These are phyloP conservation scores for Bombus pascuorum DNA, from an alignment of 1,140 invertebrate genomes.

Conservation along the genomic window DNA sequence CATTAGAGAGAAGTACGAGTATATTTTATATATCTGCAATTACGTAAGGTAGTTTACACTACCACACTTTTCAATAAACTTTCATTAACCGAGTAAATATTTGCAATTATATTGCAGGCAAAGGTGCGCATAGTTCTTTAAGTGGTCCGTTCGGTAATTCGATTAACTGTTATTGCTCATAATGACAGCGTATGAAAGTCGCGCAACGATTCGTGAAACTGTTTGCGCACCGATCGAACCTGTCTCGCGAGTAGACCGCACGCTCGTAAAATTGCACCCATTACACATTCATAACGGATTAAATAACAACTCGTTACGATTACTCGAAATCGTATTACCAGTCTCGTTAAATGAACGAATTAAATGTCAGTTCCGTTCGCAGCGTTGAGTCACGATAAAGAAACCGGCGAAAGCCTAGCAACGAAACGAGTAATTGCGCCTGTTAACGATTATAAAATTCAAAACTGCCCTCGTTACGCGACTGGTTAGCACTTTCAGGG, in stretches of 20 bases:
- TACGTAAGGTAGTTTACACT: too few species aligned
- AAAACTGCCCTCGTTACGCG: neutral
- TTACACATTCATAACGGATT: conserved; percentile 27
- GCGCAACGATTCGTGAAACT: neutral
- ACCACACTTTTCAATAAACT: neutral
- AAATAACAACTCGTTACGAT: conserved; percentile 22
- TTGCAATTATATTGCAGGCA: neutral
- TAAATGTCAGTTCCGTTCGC: neutral
- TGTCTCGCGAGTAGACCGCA: neutral
- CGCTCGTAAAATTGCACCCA: neutral
- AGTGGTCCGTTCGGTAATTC: neutral
- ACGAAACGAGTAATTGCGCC: conserved; percentile 1
- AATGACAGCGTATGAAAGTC: neutral
- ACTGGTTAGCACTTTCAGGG: neutral
- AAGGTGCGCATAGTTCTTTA: neutral
- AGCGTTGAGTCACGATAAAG: neutral
- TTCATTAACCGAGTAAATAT: neutral
- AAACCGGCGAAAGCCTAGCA: neutral
- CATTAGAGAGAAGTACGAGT: neutral
- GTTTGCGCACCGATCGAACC: neutral
- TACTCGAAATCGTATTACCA: conserved; percentile 1
- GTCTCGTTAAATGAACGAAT: neutral
- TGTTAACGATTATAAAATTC: conserved; percentile 13
- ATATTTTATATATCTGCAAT: neutral
- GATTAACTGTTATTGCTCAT: conserved; percentile 25